These are phyloP conservation scores for Drosophila asahinai DNA, from an alignment of 1,140 invertebrate species.

Conservation along the genomic window DNA sequence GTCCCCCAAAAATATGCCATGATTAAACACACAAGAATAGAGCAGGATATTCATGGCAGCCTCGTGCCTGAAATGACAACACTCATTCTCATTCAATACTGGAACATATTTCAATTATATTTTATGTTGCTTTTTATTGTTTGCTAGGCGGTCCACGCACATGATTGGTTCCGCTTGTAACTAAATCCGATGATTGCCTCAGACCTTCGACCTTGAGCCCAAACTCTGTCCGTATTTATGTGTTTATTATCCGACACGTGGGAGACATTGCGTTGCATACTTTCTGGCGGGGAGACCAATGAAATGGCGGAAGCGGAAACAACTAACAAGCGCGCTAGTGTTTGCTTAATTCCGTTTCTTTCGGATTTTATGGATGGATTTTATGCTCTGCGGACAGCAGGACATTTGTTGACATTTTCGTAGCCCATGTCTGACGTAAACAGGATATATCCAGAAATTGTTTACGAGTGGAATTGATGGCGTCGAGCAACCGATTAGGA, in stretches of 20 bases:
- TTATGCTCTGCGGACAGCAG: slow-evolving; percentile 29
- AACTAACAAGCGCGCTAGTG: slow-evolving; percentile 58
- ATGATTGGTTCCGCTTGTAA: slow-evolving; percentile 36
- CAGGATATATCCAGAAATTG: slow-evolving; percentile 57
- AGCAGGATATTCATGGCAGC: too few species aligned
- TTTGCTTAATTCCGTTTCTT: slow-evolving; percentile 66
- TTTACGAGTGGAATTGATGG: slow-evolving; percentile 70
- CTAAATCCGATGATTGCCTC: slow-evolving; percentile 36
- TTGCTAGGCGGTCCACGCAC: slow-evolving; percentile 15
- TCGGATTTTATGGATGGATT: slow-evolving; percentile 55
- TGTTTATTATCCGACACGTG: slow-evolving; percentile 62
- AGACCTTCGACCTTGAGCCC: slow-evolving; percentile 26
- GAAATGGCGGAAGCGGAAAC: slow-evolving; percentile 68
- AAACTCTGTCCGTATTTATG: slow-evolving; percentile 49
- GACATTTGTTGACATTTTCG: slow-evolving; percentile 52
- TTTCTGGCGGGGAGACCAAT: slow-evolving; percentile 28
- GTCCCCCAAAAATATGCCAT: not conserved
- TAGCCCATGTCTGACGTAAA: slow-evolving; percentile 59
- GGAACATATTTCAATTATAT: slow-evolving; percentile 42
- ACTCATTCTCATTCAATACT: slow-evolving; percentile 6
- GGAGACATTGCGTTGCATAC: slow-evolving; percentile 44
- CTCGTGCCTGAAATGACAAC: not conserved
- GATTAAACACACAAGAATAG: not conserved
- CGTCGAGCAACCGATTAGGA: slow-evolving; percentile 60
- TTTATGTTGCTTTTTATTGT: slow-evolving; percentile 44